These are phyloP conservation scores for Xylota segnis DNA, from an alignment of 2,888 invertebrate species.

Conservation along the genomic window DNA sequence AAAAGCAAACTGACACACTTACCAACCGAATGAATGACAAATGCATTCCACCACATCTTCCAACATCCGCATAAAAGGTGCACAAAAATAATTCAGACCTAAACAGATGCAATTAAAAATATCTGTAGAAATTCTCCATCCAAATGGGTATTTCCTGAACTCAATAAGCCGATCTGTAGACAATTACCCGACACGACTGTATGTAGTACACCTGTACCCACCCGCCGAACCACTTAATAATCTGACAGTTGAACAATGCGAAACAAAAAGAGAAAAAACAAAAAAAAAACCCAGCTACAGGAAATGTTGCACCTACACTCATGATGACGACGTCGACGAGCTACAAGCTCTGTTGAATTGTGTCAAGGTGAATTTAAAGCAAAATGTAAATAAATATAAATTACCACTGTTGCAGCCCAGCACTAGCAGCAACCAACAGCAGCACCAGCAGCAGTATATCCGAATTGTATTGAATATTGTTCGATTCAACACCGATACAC, in stretches of 20 bases:
- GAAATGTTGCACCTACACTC: constrained; percentile 77
- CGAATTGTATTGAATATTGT: constrained; percentile 63
- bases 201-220: constrained; percentile 69
- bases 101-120: constrained; percentile 66
- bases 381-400: constrained; percentile 77
- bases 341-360: constrained; percentile 68
- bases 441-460: constrained; percentile 43
- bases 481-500: constrained; percentile 56
- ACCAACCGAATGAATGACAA: not conserved
- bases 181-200: constrained; percentile 24
- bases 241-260: constrained; percentile 59
- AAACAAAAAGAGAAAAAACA: constrained; percentile 36
- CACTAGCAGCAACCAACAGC: constrained; percentile 31
- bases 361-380: constrained; percentile 77
- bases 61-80: constrained; percentile 14
- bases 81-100: constrained; percentile 3
- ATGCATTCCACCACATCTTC: constrained; percentile 1
- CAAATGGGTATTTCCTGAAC: constrained; percentile 67
- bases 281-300: constrained; percentile 57
- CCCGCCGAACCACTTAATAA: constrained; percentile 69
- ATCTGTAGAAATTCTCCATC: constrained; percentile 36
- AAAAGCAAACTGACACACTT: not conserved
- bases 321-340: constrained; percentile 54
- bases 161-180: constrained; percentile 53
- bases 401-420: constrained; percentile 70